Evolutionary conservation across 2,113 vertebrate genomes (phyloP).

Genomic region (Muntiacus reevesi): DNA sequence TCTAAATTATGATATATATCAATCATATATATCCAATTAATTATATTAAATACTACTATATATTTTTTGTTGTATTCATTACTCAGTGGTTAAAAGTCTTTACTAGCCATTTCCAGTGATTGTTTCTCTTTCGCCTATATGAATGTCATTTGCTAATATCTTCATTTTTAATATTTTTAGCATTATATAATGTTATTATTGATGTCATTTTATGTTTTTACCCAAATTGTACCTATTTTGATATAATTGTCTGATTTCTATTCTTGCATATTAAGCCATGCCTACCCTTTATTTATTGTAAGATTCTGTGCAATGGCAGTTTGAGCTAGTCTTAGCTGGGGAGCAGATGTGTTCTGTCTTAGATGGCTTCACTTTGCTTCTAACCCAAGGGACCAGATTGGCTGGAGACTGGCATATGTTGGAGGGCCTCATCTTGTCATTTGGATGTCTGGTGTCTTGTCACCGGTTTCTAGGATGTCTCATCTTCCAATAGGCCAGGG

Average conservation of each 20-base stretch:
- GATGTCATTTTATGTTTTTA: neutral
- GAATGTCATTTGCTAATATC: neutral
- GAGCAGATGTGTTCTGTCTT: neutral
- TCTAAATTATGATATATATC: neutral
- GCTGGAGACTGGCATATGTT: neutral
- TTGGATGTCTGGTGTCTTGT: neutral
- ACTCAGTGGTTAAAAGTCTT: neutral
- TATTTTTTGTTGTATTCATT: neutral
- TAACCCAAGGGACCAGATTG: too few relatives aligned
- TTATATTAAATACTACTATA: neutral
- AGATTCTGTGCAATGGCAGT: neutral
- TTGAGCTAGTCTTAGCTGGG: neutral
- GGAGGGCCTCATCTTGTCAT: too few relatives aligned
- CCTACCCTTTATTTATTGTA: neutral
- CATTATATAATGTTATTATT: neutral
- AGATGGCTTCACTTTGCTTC: neutral
- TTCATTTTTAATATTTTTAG: neutral
- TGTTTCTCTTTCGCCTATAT: neutral
- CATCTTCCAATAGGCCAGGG: neutral
- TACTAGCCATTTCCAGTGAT: neutral
- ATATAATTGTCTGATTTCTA: neutral
- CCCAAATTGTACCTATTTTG: neutral
- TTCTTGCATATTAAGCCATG: neutral
- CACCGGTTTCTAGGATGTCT: neutral
- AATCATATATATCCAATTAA: neutral